Conservation (phyloP, 2,797 vertebrate species). For the Cirrhinus mrigala region DNA sequence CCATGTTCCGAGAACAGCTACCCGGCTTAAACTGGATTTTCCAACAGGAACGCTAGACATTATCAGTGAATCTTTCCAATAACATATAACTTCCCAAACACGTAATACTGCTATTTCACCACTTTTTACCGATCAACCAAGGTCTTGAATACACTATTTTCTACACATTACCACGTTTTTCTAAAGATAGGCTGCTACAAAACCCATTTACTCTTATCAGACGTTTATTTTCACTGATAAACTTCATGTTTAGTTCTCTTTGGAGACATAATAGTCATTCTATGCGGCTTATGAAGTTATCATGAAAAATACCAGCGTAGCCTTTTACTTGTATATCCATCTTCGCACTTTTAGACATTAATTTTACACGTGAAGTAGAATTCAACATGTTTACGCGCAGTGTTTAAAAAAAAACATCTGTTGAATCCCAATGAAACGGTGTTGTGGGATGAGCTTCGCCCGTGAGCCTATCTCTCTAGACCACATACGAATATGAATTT, state of each 20-base stretch:
- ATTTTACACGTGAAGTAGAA: constrained; percentile 3
- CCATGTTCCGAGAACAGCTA: neutral
- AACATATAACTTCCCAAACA: neutral
- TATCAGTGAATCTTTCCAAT: neutral
- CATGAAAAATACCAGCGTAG: neutral
- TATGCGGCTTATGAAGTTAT: neutral
- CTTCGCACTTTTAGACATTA: neutral
- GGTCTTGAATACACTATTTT: neutral
- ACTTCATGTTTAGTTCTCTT: neutral
- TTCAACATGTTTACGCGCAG: neutral
- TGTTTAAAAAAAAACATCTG: neutral
- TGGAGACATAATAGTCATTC: neutral
- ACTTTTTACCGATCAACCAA: neutral
- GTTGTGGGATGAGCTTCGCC: constrained; percentile 22
- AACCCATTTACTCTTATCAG: neutral
- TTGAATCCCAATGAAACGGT: neutral
- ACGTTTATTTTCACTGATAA: neutral
- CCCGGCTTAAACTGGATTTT: constrained; percentile 2
- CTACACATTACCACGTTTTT: neutral
- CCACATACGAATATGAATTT: neutral
- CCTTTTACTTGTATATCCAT: neutral
- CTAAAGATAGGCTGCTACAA: neutral
- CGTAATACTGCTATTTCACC: neutral
- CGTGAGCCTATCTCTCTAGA: neutral
- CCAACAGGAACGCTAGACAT: neutral